These are phyloP conservation scores for Meteorus sp. DNA, from an alignment of 1,140 invertebrate species.

Conservation along the genomic window DNA sequence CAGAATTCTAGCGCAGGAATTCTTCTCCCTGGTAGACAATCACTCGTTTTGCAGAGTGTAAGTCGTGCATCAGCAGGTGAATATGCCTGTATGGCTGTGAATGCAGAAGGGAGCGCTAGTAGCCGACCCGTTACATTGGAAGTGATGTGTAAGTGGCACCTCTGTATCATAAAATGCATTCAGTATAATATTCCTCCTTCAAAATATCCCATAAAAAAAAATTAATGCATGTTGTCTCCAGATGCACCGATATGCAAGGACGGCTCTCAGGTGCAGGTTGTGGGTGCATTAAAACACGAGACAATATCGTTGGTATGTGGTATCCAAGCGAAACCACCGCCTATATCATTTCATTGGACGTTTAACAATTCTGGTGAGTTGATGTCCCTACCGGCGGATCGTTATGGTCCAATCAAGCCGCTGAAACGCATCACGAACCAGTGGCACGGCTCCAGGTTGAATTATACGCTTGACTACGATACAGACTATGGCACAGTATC, in stretches of 20 bases:
- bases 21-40: slow-evolving; percentile 74
- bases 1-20: slow-evolving; percentile 79
- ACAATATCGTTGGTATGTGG: slow-evolving; percentile 68
- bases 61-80: slow-evolving; percentile 76
- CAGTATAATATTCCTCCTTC: background rate
- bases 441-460: slow-evolving; percentile 74
- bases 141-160: slow-evolving; percentile 77
- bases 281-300: slow-evolving; percentile 57
- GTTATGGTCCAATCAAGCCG: slow-evolving; percentile 45
- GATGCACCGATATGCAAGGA: slow-evolving; percentile 36
- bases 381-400: slow-evolving; percentile 69
- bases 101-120: slow-evolving; percentile 77
- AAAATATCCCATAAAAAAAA: slow-evolving; percentile 47
- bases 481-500: slow-evolving; percentile 85
- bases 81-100: slow-evolving; percentile 80
- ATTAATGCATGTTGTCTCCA: slow-evolving; percentile 37
- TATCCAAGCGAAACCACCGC: slow-evolving; percentile 81
- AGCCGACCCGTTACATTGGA: slow-evolving; percentile 76
- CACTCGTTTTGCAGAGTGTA: slow-evolving; percentile 82
- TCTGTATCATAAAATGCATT: slow-evolving; percentile 16
- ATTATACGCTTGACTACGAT: slow-evolving; percentile 81
- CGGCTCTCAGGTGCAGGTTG: slow-evolving; percentile 49
- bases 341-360: slow-evolving; percentile 81
- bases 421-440: slow-evolving; percentile 45
- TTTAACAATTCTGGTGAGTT: slow-evolving; percentile 86